Evolutionary conservation across 1,140 invertebrate genomes (phyloP).

Genomic region (Mya arenaria): DNA sequence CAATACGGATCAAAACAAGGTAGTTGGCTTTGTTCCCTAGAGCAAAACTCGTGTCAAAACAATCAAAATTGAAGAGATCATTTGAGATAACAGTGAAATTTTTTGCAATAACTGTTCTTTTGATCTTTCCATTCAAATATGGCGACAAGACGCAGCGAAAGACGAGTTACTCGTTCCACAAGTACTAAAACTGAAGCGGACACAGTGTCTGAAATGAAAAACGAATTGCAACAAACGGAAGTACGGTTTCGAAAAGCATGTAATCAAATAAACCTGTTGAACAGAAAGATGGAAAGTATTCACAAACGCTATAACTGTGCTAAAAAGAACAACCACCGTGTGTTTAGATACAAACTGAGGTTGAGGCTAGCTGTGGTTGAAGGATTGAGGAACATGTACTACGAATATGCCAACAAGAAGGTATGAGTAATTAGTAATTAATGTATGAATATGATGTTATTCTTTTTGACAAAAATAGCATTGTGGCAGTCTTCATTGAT

Average conservation of each 20-base stretch:
- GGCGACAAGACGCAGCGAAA: constrained; percentile 37
- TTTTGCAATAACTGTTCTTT: too few species aligned
- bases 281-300: constrained; percentile 49
- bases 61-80: too few species aligned
- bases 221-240: constrained; percentile 43
- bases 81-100: too few species aligned
- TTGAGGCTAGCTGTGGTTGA: constrained; percentile 58
- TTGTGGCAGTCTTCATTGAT: too few species aligned
- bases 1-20: too few species aligned
- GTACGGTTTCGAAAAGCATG: constrained; percentile 55
- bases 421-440: too few species aligned
- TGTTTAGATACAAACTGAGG: constrained; percentile 57
- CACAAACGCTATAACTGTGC: constrained; percentile 58
- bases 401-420: constrained; percentile 60
- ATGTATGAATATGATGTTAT: too few species aligned
- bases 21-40: too few species aligned
- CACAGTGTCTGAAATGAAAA: constrained; percentile 35
- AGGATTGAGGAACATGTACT: constrained; percentile 61
- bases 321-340: constrained; percentile 48
- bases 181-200: constrained; percentile 35
- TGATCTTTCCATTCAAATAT: too few species aligned
- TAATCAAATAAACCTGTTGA: constrained; percentile 58
- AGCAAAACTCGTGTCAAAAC: too few species aligned
- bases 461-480: too few species aligned
- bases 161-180: constrained; percentile 38